Evolutionary conservation across 1,140 invertebrate genomes (phyloP).

Genomic region (Hyles euphorbiae): DNA sequence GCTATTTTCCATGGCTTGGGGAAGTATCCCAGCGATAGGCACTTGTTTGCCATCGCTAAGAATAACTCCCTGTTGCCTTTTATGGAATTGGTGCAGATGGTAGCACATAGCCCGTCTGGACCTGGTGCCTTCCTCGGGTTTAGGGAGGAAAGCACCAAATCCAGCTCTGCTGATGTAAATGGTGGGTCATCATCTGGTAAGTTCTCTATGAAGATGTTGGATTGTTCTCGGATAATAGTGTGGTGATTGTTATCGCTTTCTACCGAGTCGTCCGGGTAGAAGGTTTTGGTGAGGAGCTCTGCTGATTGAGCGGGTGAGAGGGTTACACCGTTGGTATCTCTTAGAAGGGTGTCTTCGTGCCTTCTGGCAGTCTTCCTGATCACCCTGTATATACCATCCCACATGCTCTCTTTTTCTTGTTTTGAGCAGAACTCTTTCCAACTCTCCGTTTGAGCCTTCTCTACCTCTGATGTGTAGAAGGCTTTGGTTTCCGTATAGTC

Average conservation of each 20-base stretch:
- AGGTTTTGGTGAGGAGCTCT: constrained; percentile 19
- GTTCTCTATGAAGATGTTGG: not conserved
- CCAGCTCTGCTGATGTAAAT: constrained; percentile 8
- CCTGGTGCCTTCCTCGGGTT: constrained; percentile 22
- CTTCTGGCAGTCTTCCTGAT: constrained; percentile 16
- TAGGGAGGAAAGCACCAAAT: constrained; percentile 10
- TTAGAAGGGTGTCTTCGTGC: constrained; percentile 13
- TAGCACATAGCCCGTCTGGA: constrained; percentile 14
- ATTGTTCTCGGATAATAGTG: not conserved
- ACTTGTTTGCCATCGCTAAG: constrained; percentile 19
- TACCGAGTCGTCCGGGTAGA: constrained; percentile 23
- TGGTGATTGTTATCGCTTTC: constrained; percentile 4
- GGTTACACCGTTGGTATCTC: constrained; percentile 9
- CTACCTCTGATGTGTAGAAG: constrained; percentile 8
- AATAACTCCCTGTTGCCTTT: constrained; percentile 13
- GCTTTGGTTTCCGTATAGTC: constrained; percentile 18
- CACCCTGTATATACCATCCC: constrained; percentile 29
- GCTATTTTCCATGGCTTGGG: constrained; percentile 19
- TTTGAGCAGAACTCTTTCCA: constrained; percentile 34
- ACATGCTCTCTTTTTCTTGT: constrained; percentile 28
- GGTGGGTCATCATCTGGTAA: constrained; percentile 15
- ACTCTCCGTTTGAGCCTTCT: constrained; percentile 17
- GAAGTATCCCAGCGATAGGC: constrained; percentile 15
- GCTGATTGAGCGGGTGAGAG: constrained; percentile 15
- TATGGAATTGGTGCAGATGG: constrained; percentile 16